Conservation (phyloP, 2,888 invertebrate genomes). For the Melanostoma scalare region DNA sequence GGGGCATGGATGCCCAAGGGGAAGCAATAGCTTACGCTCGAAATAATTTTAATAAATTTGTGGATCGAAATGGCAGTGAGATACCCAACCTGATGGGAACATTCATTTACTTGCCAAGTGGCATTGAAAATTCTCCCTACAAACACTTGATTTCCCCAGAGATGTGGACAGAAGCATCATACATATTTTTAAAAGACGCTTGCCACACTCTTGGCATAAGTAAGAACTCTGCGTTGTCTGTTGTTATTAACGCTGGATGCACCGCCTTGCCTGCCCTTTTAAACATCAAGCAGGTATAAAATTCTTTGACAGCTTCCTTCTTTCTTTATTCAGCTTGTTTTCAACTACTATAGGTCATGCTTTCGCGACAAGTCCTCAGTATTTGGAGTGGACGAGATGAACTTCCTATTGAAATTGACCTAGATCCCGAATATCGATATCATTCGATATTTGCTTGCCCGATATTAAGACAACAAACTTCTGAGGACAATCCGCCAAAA, state of each 20-base stretch:
- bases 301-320: neutral
- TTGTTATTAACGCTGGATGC: slow-evolving; percentile 96
- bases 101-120: slow-evolving; percentile 89
- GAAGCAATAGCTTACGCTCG: slow-evolving; percentile 95
- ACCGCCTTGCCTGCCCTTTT: slow-evolving; percentile 96
- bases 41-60: slow-evolving; percentile 91
- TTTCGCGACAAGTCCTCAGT: slow-evolving; percentile 93
- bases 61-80: slow-evolving; percentile 90
- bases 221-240: slow-evolving; percentile 94
- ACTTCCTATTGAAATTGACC: slow-evolving; percentile 97
- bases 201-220: slow-evolving; percentile 95
- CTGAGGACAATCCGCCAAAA: slow-evolving; percentile 98
- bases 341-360: slow-evolving; percentile 85
- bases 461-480: slow-evolving; percentile 97
- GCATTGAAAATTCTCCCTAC: slow-evolving; percentile 91
- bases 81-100: slow-evolving; percentile 94
- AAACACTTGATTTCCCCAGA: slow-evolving; percentile 88
- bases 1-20: slow-evolving; percentile 85
- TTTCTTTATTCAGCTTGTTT: neutral
- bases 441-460: slow-evolving; percentile 99
- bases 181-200: slow-evolving; percentile 95
- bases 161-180: slow-evolving; percentile 90
- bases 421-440: slow-evolving; percentile 94
- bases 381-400: slow-evolving; percentile 98
- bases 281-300: slow-evolving; percentile 90